These are phyloP conservation scores for Aspiorhynchus laticeps DNA, from an alignment of 2,113 vertebrate genomes.

Conservation along the genomic window DNA sequence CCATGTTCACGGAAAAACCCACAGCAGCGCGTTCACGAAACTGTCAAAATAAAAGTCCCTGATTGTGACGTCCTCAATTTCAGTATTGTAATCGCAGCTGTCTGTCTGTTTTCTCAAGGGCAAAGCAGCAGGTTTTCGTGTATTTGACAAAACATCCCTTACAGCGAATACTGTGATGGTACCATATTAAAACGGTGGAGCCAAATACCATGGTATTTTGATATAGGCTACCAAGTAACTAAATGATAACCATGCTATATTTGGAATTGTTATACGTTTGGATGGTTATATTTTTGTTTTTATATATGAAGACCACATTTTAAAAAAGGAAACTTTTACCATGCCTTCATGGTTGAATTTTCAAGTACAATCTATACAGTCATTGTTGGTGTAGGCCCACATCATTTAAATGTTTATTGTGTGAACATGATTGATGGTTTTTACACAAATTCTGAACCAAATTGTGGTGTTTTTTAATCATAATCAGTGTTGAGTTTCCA, in stretches of 20 bases:
- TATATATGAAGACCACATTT: not conserved
- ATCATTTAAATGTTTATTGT: not conserved
- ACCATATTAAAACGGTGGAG: too few relatives aligned
- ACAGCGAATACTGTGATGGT: too few relatives aligned
- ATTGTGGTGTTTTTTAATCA: too few relatives aligned
- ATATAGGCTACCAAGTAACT: not conserved
- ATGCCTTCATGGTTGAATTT: not conserved
- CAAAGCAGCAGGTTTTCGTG: too few relatives aligned
- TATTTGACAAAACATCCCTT: too few relatives aligned
- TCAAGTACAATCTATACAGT: not conserved
- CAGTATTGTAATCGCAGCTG: not conserved
- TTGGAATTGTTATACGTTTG: not conserved
- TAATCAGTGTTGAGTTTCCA: too few relatives aligned
- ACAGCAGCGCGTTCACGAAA: not conserved
- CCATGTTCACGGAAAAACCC: slow-evolving; percentile 55
- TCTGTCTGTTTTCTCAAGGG: not conserved
- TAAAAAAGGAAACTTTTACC: not conserved
- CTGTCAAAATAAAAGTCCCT: slow-evolving; percentile 47
- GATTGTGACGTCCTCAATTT: not conserved
- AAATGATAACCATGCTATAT: not conserved
- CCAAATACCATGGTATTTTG: not conserved
- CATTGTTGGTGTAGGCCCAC: not conserved
- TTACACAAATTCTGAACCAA: too few relatives aligned
- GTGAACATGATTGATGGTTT: too few relatives aligned
- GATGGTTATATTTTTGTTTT: too few relatives aligned